Evolutionary conservation across 2,113 vertebrate species (phyloP), one percentile per base, ranked within the genome.

Genomic region (Lophius piscatorius): DNA sequence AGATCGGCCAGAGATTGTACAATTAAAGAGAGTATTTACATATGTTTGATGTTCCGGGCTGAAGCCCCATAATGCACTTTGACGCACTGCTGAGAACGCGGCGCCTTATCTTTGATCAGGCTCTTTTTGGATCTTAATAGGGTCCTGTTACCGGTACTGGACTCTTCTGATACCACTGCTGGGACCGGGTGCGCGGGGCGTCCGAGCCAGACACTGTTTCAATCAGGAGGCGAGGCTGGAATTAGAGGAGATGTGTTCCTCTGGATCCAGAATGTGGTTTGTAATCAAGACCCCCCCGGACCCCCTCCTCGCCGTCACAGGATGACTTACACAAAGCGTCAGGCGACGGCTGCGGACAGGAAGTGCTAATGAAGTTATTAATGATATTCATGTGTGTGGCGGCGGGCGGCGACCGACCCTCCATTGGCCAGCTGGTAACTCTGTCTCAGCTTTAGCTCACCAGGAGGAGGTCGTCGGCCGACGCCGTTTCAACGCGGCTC

Each of bases 321-420:
- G 28, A 9, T 16, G 3, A 4, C 14, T 33, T 6, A 46, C 52
- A 70, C 48, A 52, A n/a, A n/a, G n/a, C n/a, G n/a, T n/a, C n/a
- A n/a, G n/a, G n/a, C n/a, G n/a, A n/a, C 74, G 70, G 69, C 76
- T 48, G 68, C 45, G 54, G 73, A 70, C 65, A 83, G 73, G 76
- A 80, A 83, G 81, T 63, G 78, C 78, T 82, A 88, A 90, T 85
- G 68, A 85, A 88, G 59, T 77, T 84, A 85, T 86, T 85, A 87
- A 87, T 86, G 76, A 87, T 85, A 80, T 88, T 81, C 85, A 84
- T 80, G 66, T 81, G 86, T 82, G 79, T 48, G 51, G 46, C 51
- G 67, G 63, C 45, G 50, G 79, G 78, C 46, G 34, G 52, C 29
- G 70, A 58, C 33, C 18, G 35, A 64, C 74, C 63, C 76, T 74